Evolutionary conservation across 2,113 vertebrate genomes (phyloP), one percentile per base, ranked within the genome.

Genomic region (Hassar affinis): DNA sequence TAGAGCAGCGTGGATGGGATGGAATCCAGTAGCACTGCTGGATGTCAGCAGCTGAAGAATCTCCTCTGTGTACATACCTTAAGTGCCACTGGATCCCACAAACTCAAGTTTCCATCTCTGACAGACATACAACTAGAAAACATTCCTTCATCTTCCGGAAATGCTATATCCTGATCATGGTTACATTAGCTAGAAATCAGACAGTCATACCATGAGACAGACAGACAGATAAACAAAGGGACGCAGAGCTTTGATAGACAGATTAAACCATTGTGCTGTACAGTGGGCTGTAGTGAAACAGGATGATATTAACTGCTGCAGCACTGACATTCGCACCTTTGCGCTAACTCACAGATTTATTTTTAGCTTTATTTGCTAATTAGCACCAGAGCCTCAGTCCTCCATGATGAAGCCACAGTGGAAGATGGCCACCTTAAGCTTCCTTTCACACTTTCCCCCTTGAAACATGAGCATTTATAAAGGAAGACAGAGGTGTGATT

Each of bases 331-430:
- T 20, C 45, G 25, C 78, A 64, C 54, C 62, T 38, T 80, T 52
- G 25, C 54, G 80, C 25, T 59, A 59, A 57, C 78, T 82, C 61
- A 64, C 78, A 56, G 47, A 42, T 78, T 78, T 80, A 64, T 77
- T 68, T 80, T 30, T 38, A 72, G 71, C 64, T 85, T 85, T 77
- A 78, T 59, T 79, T 30, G 33, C 59, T 69, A 64, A 77, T 79
- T 85, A 85, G 77, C 78, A 80, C 77, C 81, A 77, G 51, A 80
- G 62, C 77, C 42, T 49, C 62, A 72, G 56, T 85, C 25, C 33
- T 85, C 25, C 33, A 68, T 51, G 25, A 78, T 47, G 64, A 77
- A 86, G 85, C 66, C 68, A 52, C 76, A 49, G 69, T 78, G 47
- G 30, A 64, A 0, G 42, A 54, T 14, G 33, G 51, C 38, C 56